Conservation (phyloP, 2,888 invertebrate species). For the Holacanthella duospinosa region DNA sequence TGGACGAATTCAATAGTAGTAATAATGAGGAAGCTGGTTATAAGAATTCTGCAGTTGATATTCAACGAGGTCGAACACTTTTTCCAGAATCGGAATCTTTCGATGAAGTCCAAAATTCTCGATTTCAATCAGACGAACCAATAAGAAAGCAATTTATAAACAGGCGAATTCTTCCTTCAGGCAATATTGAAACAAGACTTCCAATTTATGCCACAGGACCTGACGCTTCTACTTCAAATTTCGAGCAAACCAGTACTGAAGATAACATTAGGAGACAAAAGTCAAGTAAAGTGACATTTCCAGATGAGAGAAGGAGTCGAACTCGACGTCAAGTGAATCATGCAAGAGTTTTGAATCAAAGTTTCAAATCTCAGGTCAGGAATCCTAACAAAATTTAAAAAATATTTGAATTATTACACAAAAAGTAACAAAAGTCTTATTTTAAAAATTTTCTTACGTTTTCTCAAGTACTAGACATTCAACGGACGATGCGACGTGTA, state of each 20-base stretch:
- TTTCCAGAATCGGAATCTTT: conserved; percentile 4
- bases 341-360: conserved; percentile 10
- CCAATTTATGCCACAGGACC: conserved; percentile 22
- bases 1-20: neutral
- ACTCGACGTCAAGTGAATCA: conserved; percentile 5
- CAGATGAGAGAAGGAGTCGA: conserved; percentile 3
- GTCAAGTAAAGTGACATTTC: conserved; percentile 10
- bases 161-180: neutral
- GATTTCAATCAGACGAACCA: neutral
- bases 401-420: no score
- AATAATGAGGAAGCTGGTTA: neutral
- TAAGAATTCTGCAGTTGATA: neutral
- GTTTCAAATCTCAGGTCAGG: conserved; percentile 11
- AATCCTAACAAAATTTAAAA: no score
- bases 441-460: no score
- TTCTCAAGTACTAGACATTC: no score
- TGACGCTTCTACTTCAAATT: conserved; percentile 14
- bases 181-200: conserved; percentile 22
- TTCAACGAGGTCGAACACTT: conserved; percentile 10
- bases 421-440: no score
- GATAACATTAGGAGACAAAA: neutral
- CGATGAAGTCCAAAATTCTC: neutral
- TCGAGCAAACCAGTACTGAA: conserved; percentile 22
- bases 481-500: no score
- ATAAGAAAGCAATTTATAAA: neutral